These are phyloP conservation scores for Rhea americana DNA, from an alignment of 2,113 vertebrate genomes.

Conservation along the genomic window DNA sequence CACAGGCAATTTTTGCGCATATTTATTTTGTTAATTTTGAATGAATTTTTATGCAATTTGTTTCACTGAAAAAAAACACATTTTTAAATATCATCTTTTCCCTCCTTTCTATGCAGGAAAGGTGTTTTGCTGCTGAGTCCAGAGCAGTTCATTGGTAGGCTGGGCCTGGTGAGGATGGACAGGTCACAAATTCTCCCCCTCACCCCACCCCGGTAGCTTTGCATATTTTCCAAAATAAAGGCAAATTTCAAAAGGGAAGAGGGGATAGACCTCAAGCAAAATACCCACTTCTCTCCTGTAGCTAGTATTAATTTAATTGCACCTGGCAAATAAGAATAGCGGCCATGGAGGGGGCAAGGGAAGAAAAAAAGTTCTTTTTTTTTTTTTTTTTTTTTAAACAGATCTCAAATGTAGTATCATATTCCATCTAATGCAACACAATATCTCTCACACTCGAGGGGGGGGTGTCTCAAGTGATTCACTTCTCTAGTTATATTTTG, in stretches of 20 bases:
- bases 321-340: background rate
- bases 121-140: background rate
- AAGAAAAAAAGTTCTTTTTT: background rate
- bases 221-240: background rate
- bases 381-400: background rate
- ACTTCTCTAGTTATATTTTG: background rate
- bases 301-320: background rate
- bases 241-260: background rate
- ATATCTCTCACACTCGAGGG: background rate
- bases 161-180: background rate
- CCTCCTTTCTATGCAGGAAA: background rate
- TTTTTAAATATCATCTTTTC: constrained; percentile 17
- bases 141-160: background rate
- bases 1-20: constrained; percentile 17
- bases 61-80: constrained; percentile 19
- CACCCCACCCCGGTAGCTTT: background rate
- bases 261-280: background rate
- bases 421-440: fast-evolving
- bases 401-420: fast-evolving
- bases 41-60: constrained; percentile 23
- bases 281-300: background rate
- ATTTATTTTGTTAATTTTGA: constrained; percentile 22
- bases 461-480: background rate
- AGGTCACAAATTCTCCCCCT: background rate
- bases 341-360: background rate